phyloP scores from a whole-genome alignment of 2,113 vertebrate species.

The Bubalus kerabau region DNA sequence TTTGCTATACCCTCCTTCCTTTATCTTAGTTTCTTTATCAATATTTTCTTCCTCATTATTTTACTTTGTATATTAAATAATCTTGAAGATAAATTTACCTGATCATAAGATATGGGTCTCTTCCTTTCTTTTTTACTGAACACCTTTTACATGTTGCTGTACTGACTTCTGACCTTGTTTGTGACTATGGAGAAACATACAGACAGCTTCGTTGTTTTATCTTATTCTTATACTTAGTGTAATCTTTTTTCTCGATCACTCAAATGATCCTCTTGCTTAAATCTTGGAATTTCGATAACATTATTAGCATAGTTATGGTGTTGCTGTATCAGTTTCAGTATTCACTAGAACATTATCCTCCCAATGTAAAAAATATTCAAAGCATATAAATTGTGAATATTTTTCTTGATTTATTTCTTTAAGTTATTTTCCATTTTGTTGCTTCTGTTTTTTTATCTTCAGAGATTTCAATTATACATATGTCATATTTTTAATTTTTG shows the following conservation, averaged over 20 bases:
- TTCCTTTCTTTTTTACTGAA: neutral
- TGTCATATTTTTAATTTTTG: neutral
- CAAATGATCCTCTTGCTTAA: neutral
- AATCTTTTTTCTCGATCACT: neutral
- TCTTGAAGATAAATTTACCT: neutral
- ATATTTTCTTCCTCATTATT: neutral
- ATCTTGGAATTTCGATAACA: neutral
- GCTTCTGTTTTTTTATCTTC: neutral
- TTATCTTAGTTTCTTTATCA: neutral
- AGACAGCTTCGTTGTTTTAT: neutral
- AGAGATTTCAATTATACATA: neutral
- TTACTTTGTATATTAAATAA: neutral
- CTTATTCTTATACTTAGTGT: neutral
- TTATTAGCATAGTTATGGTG: neutral
- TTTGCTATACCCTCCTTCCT: neutral
- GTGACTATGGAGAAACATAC: neutral
- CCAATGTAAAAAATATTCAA: neutral
- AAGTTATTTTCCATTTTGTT: neutral
- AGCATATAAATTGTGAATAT: neutral
- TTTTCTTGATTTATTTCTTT: neutral
- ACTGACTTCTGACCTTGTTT: neutral
- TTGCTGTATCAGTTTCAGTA: neutral
- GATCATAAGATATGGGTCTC: neutral
- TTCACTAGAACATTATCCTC: neutral
- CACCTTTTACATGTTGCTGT: neutral